phyloP scores from a whole-genome alignment of 2,888 invertebrate genomes.

The Phyllotreta striolata region DNA sequence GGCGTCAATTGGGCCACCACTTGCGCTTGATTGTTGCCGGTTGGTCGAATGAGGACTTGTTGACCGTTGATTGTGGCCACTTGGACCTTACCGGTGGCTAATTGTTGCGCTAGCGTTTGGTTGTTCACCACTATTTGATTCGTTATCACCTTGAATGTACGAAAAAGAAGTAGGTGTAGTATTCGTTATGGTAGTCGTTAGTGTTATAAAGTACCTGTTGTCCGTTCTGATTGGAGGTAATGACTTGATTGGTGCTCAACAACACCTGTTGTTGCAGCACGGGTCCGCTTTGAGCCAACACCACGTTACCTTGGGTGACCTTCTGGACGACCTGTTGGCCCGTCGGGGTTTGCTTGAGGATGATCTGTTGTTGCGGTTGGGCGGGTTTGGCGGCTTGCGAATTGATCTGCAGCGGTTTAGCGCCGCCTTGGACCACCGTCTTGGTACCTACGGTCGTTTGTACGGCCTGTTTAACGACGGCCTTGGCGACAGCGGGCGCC shows the following conservation, averaged over 20 bases:
- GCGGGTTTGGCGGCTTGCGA: slow-evolving; percentile 48
- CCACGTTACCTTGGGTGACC: slow-evolving; percentile 53
- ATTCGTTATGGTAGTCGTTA: too few relatives aligned
- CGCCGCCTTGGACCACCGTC: slow-evolving; percentile 16
- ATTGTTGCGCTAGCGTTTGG: slow-evolving; percentile 79
- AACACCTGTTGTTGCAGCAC: slow-evolving; percentile 58
- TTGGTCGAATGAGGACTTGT: slow-evolving; percentile 81
- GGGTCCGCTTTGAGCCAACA: slow-evolving; percentile 59
- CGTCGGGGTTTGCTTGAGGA: slow-evolving; percentile 29
- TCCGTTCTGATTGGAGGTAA: slow-evolving; percentile 56
- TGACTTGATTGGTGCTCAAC: slow-evolving; percentile 58
- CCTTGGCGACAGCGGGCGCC: slow-evolving; percentile 50
- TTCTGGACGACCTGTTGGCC: slow-evolving; percentile 58
- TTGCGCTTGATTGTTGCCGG: slow-evolving; percentile 81
- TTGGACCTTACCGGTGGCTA: slow-evolving; percentile 84
- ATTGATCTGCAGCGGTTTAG: slow-evolving; percentile 47
- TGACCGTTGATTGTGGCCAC: slow-evolving; percentile 86
- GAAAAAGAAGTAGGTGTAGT: too few relatives aligned
- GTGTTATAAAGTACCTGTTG: slow-evolving; percentile 59
- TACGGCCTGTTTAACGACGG: slow-evolving; percentile 50
- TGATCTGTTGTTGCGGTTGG: not conserved
- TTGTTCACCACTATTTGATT: slow-evolving; percentile 81
- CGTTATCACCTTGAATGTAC: slow-evolving; percentile 59
- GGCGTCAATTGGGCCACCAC: slow-evolving; percentile 75
- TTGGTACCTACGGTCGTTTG: slow-evolving; percentile 50